Evolutionary conservation across 2,888 invertebrate species (phyloP).

Genomic region (Troides oblongomaculatus): DNA sequence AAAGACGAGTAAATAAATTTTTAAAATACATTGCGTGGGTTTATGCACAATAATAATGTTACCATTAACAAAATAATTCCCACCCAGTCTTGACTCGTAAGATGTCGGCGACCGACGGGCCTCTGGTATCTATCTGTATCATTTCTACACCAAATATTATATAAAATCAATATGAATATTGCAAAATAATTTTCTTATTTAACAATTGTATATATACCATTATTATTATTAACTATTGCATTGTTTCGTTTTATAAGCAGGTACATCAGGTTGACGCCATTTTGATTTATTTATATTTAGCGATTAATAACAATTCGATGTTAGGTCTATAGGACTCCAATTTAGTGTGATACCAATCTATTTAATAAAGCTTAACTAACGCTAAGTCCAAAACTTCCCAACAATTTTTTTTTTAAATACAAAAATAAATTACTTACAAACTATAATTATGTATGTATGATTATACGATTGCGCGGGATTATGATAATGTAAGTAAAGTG

Average conservation of each 20-base stretch:
- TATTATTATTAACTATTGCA: too few relatives aligned
- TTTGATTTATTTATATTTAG: neutral
- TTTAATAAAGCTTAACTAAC: slow-evolving; percentile 7
- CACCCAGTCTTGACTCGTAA: slow-evolving; percentile 1
- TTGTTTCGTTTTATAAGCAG: too few relatives aligned
- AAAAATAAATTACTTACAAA: slow-evolving; percentile 31
- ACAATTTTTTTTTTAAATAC: slow-evolving; percentile 29
- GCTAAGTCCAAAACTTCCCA: slow-evolving; percentile 22
- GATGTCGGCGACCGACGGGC: too few relatives aligned
- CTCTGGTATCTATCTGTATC: neutral
- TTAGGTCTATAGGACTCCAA: neutral
- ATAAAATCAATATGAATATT: too few relatives aligned
- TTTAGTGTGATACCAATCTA: slow-evolving; percentile 8
- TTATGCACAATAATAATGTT: too few relatives aligned
- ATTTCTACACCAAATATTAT: neutral
- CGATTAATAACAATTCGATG: neutral
- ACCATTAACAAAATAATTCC: neutral
- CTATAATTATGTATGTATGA: slow-evolving; percentile 17
- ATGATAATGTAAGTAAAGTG: slow-evolving; percentile 10
- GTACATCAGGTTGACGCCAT: neutral
- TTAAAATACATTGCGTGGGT: too few relatives aligned
- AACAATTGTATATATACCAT: too few relatives aligned
- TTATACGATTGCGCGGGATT: slow-evolving; percentile 24
- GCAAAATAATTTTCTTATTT: too few relatives aligned
- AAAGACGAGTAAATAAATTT: too few relatives aligned